Base-by-base conservation (phyloP, 1,140 invertebrate genomes). In the Mylabris phalerata region DNA sequence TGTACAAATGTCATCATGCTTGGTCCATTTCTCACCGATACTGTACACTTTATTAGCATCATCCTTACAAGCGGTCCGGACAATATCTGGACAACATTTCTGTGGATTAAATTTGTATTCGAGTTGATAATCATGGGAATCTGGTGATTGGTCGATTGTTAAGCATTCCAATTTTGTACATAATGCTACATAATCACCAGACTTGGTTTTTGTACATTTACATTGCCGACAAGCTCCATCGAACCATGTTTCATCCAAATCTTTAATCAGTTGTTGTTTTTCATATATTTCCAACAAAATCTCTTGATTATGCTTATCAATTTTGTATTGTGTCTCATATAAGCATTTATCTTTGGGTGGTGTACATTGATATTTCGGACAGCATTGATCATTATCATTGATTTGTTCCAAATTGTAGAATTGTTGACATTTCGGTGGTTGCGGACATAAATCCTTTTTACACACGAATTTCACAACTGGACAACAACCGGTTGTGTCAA, bases 281-380 rank as follows among this genome's bases (percentile, higher is more conserved):
- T 71, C 71, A 4, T 66, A 64, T 40, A 61, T 60, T 10, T 61
- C 59, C 46, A 80, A 52, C 46, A 73, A 56, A 57, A 75, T 71
- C 74, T 82, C 79, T 48, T 84, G 77, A 45, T 82, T 81, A 9
- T 70, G 70, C 4, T 73, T 71, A 11, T 78, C 76, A 2, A 77
- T 75, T n/a, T 77, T 78, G 61, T 79, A 82, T 40, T 79, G 69
- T 40, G 80, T 69, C 9, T 75, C 79, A 40, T 84, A 84, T 13
- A 90, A 71, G 65, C 89, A 91, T 55, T 83, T 78, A 65, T 89
- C 79, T 48, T 82, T 78, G 0, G 87, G 87, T 10, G 82, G 76
- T 61, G 82, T 84, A 68, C 89, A 92, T 2, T 76, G 73, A 57
- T 83, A 83, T 4, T 74, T 71, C 0, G 81, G 78, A 64, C 89